Conservation (phyloP, 2,113 vertebrate genomes). For the cat (Felis catus) region F.catus_Fca126_mat1.0 CM031414.1:128847501-128848000, state of each 20-base stretch:
- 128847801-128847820: neutral
- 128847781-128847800: neutral
- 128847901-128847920: no score
- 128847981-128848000: no score
- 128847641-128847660: neutral
- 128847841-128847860: neutral
- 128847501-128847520: neutral
- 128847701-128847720: neutral
- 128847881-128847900: neutral
- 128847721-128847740: neutral
- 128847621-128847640: neutral
- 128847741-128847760: no score
- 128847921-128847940: rapidly evolving
- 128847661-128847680: neutral
- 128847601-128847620: neutral
- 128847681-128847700: neutral
- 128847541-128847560: neutral
- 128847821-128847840: neutral
- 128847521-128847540: neutral
- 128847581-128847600: neutral
- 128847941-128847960: neutral
- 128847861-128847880: neutral
- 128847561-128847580: neutral
- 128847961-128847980: no score
- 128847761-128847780: neutral